Base-by-base conservation (phyloP, 2,797 vertebrate species). In the Gymnoscopelus microlampas region DNA sequence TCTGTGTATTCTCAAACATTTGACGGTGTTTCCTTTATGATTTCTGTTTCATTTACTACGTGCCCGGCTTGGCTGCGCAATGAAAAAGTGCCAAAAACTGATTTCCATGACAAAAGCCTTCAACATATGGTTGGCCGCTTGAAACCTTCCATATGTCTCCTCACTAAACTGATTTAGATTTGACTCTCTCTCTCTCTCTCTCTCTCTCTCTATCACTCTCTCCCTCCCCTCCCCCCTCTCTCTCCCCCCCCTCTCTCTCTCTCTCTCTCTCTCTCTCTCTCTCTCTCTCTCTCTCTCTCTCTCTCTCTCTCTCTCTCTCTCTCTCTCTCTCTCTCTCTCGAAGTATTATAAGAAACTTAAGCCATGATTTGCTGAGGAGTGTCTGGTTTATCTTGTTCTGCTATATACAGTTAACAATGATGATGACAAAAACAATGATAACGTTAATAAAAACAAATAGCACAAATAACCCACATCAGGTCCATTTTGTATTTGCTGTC, bases 81-180 rank as follows among this genome's bases (percentile, higher is more conserved):
- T 90, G 93, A 94, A 93, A 80, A 95, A 94, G 94, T 94, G 94
- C 94, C 94, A 95, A 94, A 95, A 93, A 94, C 90, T 93, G 90
- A 95, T 95, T 94, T 94, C 93, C 94, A 94, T 94, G 90, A 94
- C 94, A 94, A 95, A 95, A 95, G 94, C 94, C 93, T 94, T 93
- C 91, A 93, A 93, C 94, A 94, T 94, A 94, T 94, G 94, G 94
- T 90, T 84, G 94, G 91, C 93, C 91, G 88, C 92, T 92, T 87
- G 90, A 89, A 92, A 93, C 90, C 91, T 89, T 91, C 94, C 94
- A 94, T 94, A 94, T 94, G 93, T 44, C 91, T 93, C 92, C 92
- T 93, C 93, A 90, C 87, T 88, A 82, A 87, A 87, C 88, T 90
- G 89, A 94, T 93, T 92, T 90, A 90, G 90, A 92, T 93, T 88